Conservation (phyloP, 1,140 invertebrate genomes). For the Grapholita molesta region DNA sequence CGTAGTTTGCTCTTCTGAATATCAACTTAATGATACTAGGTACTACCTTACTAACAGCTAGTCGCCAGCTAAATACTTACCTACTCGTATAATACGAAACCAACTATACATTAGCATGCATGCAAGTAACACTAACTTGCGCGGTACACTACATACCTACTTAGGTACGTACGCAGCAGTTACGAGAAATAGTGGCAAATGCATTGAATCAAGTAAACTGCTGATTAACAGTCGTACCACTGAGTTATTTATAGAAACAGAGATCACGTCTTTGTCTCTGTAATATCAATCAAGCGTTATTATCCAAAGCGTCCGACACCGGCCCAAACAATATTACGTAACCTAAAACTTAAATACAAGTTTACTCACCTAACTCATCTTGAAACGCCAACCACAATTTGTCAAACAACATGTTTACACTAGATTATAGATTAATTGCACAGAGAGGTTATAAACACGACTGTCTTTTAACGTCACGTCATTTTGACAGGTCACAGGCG, state of each 20-base stretch:
- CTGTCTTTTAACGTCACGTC: slow-evolving; percentile 52
- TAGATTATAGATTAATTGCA: slow-evolving; percentile 39
- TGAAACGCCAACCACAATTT: slow-evolving; percentile 50
- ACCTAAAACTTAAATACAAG: slow-evolving; percentile 46
- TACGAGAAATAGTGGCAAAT: slow-evolving; percentile 28
- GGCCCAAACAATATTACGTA: slow-evolving; percentile 56
- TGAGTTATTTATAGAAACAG: slow-evolving; percentile 69
- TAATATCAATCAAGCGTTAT: slow-evolving; percentile 57
- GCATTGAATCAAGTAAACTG: slow-evolving; percentile 57
- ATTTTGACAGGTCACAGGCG: slow-evolving; percentile 65
- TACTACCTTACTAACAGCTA: background rate
- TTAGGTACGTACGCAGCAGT: background rate
- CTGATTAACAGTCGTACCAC: slow-evolving; percentile 71
- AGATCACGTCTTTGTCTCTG: slow-evolving; percentile 72
- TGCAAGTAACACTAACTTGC: background rate
- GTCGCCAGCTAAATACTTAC: background rate
- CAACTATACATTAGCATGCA: background rate
- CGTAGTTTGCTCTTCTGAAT: too few species aligned
- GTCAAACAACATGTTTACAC: slow-evolving; percentile 41
- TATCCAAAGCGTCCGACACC: slow-evolving; percentile 29
- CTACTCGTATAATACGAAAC: background rate
- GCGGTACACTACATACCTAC: background rate
- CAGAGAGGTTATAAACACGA: slow-evolving; percentile 54
- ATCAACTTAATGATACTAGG: background rate
- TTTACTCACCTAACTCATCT: slow-evolving; percentile 50